A percentile compares a stretch with the other conserved stretches of the same genome.
These are phyloP conservation scores for Anabas testudineus DNA, from an alignment of 2,797 vertebrate genomes.

Conservation along the genomic window DNA sequence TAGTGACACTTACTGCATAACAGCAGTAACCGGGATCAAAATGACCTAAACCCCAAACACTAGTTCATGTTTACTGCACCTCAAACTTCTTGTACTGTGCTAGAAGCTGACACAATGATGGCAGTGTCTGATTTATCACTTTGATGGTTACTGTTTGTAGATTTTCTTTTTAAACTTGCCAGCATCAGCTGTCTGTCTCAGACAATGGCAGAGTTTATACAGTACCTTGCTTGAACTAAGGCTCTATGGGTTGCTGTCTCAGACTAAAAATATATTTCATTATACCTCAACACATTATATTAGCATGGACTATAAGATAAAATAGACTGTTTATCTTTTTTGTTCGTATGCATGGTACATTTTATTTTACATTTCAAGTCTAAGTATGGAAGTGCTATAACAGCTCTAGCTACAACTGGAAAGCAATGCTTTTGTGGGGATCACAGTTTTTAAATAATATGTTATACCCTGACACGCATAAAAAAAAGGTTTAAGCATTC, in stretches of 20 bases:
- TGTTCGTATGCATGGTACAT: too few species aligned
- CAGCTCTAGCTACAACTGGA: neutral
- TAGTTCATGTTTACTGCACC: too few species aligned
- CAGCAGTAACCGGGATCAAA: neutral
- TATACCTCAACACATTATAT: too few species aligned
- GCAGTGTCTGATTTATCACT: too few species aligned
- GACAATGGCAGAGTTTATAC: too few species aligned
- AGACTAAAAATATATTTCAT: neutral
- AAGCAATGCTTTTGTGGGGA: neutral
- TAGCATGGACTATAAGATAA: neutral
- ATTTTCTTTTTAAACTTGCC: too few species aligned
- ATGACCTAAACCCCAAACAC: neutral
- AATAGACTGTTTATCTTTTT: too few species aligned
- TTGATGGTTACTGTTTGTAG: too few species aligned
- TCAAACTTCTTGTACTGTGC: too few species aligned
- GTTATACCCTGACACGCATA: neutral
- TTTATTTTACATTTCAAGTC: too few species aligned
- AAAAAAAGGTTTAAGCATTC: neutral
- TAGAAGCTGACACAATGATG: too few species aligned
- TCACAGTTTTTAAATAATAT: neutral
- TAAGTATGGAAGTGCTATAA: too few species aligned
- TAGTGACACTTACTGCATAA: neutral
- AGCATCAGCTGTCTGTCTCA: neutral
- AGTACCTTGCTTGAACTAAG: neutral
- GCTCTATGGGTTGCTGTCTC: neutral